Percentiles rank a stretch among this genome's conserved stretches.
Conservation (phyloP, 2,888 invertebrate species). For the Trichopoda pennipes region DNA sequence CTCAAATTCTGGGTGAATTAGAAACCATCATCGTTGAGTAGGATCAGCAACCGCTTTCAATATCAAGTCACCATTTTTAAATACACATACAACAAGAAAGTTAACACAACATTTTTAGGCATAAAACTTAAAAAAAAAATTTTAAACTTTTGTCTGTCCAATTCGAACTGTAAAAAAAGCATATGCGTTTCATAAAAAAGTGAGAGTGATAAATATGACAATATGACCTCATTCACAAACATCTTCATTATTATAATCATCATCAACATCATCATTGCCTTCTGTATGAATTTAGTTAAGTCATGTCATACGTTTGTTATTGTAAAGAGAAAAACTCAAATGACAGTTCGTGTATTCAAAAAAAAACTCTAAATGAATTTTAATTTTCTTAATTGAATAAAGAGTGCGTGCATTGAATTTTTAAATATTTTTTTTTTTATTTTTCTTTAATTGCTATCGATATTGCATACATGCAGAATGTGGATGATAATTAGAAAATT, state of each 20-base stretch:
- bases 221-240: conserved; percentile 33
- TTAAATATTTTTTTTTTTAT: neutral
- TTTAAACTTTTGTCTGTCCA: neutral
- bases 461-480: neutral
- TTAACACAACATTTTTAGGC: too few relatives aligned
- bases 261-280: conserved; percentile 4
- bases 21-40: too few relatives aligned
- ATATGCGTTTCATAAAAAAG: conserved; percentile 2
- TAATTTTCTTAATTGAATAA: conserved; percentile 40
- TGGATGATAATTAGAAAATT: neutral
- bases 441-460: neutral
- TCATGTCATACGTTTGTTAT: conserved; percentile 1
- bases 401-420: conserved; percentile 40
- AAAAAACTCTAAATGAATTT: conserved; percentile 40
- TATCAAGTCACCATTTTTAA: too few relatives aligned
- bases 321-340: conserved; percentile 26
- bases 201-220: conserved; percentile 12
- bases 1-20: too few relatives aligned
- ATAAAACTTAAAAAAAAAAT: neutral
- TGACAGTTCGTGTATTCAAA: conserved; percentile 18
- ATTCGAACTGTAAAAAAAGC: neutral
- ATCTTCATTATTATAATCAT: conserved; percentile 25
- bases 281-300: conserved; percentile 14
- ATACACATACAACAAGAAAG: too few relatives aligned
- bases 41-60: too few relatives aligned